phyloP scores from a whole-genome alignment of 2,888 invertebrate species.

The Athalia cordata region DNA sequence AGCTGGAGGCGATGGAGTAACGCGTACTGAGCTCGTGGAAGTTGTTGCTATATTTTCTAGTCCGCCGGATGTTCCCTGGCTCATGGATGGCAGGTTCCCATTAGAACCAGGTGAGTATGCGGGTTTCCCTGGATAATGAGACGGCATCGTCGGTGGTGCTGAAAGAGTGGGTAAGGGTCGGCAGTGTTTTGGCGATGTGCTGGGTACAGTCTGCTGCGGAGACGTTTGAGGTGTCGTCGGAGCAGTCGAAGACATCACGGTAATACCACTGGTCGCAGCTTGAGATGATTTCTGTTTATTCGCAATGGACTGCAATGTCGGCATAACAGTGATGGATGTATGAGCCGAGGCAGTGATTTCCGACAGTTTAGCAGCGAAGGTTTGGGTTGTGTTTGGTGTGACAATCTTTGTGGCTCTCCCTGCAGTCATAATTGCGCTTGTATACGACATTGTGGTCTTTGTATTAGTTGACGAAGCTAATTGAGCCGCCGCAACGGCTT shows the following conservation, averaged over 20 bases:
- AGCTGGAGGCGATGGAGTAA: conserved; percentile 65
- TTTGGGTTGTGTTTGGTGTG: conserved; percentile 79
- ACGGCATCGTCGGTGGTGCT: conserved; percentile 65
- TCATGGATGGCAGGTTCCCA: conserved; percentile 58
- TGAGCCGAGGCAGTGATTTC: conserved; percentile 74
- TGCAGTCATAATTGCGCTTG: conserved; percentile 76
- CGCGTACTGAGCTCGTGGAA: conserved; percentile 61
- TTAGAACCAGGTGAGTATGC: conserved; percentile 67
- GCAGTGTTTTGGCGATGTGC: conserved; percentile 71
- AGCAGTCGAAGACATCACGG: conserved; percentile 55
- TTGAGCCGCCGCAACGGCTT: conserved; percentile 71
- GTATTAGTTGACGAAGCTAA: conserved; percentile 74
- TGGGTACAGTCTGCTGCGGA: conserved; percentile 62
- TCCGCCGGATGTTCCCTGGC: conserved; percentile 57
- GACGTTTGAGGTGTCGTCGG: conserved; percentile 60
- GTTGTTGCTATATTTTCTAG: conserved; percentile 58
- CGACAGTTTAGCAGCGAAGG: conserved; percentile 85
- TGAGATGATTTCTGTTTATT: conserved; percentile 62
- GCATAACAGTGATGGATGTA: conserved; percentile 57
- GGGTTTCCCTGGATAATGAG: conserved; percentile 62
- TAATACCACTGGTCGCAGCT: conserved; percentile 50
- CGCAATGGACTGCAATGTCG: conserved; percentile 60
- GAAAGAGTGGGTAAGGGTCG: conserved; percentile 69
- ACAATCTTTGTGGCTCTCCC: conserved; percentile 73
- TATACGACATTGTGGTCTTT: conserved; percentile 77